phyloP scores from a whole-genome alignment of 2,888 invertebrate species.

The Cephus pulcher region DNA sequence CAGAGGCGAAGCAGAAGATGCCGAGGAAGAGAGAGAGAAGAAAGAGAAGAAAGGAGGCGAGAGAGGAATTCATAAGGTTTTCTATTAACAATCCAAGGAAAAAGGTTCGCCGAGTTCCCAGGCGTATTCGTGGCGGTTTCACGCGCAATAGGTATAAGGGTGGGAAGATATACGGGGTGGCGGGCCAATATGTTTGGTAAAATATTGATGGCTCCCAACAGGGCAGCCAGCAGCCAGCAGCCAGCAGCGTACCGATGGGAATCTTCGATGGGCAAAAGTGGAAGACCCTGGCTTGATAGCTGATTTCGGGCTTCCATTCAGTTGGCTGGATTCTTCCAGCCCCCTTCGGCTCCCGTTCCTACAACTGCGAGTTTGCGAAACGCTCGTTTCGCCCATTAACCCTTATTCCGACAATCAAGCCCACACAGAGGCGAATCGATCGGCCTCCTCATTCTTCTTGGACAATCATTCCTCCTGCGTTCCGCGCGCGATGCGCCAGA shows the following conservation, averaged over 20 bases:
- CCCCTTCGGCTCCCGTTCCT: too few relatives aligned
- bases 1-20: too few relatives aligned
- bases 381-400: too few relatives aligned
- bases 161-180: slow-evolving; percentile 40
- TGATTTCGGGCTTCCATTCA: not conserved
- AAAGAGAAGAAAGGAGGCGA: too few relatives aligned
- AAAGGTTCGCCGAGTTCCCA: slow-evolving; percentile 18
- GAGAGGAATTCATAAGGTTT: slow-evolving; percentile 29
- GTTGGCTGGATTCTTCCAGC: too few relatives aligned
- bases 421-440: too few relatives aligned
- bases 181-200: slow-evolving; percentile 52
- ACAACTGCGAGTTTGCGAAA: too few relatives aligned
- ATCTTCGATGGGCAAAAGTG: not conserved
- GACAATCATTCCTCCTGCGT: too few relatives aligned
- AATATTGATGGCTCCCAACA: slow-evolving; percentile 55
- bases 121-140: slow-evolving; percentile 26
- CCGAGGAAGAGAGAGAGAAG: too few relatives aligned
- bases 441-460: too few relatives aligned
- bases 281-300: not conserved
- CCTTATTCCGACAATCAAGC: too few relatives aligned
- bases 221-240: slow-evolving; percentile 24
- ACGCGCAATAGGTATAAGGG: slow-evolving; percentile 9
- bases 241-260: not conserved
- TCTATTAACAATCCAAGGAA: slow-evolving; percentile 33
- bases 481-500: too few relatives aligned